Evolutionary conservation across 2,113 vertebrate genomes (phyloP), one percentile per base, ranked within the genome.

Genomic region (Nyctibius bracteatus): DNA sequence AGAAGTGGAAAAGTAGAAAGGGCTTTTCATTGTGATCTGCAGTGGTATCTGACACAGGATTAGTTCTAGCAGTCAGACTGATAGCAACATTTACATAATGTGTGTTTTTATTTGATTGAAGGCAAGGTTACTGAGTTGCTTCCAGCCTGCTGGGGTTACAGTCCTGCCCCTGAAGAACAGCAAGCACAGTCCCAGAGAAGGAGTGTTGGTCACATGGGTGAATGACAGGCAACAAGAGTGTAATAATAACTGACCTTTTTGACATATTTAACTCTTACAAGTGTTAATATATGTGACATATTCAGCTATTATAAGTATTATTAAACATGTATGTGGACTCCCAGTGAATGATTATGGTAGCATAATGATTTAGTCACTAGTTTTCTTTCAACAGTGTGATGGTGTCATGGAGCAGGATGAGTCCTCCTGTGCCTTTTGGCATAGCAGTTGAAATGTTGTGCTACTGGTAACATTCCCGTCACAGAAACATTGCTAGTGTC

Each of bases 211-310:
- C 57, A 65, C 67, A 70, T 39, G 58, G 51, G 49, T 87, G 84
- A 89, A 81, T 81, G 47, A 73, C 72, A 81, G 70, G 24, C 46
- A 86, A 70, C 81, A 86, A 74, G 51, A 91, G 16, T 33, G 35
- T 62, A 89, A 88, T 91, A 94, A 94, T 95, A 71, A 94, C 37
- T 78, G 70, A 87, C 67, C 33, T 80, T 95, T 86, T 33, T 81
- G 73, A 95, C 88, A 77, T 72, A 86, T 90, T 96, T 83, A 92
- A 83, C 79, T 94, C 84, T 87, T 90, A 80, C 52, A 90, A 57
- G 27, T 43, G 9, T 55, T 86, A 66, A 55, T 0, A 3, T 41
- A 10, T 27, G 17, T 39, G 75, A 94, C 46, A 80, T 63, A 86
- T 92, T 95, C 82, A 93, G 81, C 86, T 96, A 82, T 90, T 96